Base-by-base conservation (phyloP, 2,797 vertebrate genomes). In the Sebastiscus tertius region DNA sequence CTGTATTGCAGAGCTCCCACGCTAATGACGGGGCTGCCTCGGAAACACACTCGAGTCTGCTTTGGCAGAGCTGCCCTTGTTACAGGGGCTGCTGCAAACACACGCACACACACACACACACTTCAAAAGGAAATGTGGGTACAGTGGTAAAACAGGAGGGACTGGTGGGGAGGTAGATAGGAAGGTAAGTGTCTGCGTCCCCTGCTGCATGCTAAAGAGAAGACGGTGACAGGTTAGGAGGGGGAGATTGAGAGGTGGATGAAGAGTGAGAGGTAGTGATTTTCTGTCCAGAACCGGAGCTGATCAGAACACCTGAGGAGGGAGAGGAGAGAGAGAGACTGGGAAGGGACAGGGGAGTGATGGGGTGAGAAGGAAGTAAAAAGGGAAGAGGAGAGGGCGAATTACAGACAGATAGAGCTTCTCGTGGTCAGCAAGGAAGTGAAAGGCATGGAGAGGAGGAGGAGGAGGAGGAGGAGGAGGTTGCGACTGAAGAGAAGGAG, bases 211-310 rank as follows among this genome's bases (percentile, higher is more conserved):
- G 78, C 91, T 91, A 82, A 92, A 69, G 34, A 73, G 86, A 90
- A 90, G 74, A 80, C 46, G 13, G 80, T 79, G 89, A 88, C 85
- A 87, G 87, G 78, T 88, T 82, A 84, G 80, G 46, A 42, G 39
- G 77, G 79, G 80, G 79, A 81, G 91, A 89, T 77, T 80, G 90
- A 90, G 88, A 84, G 80, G 87, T 79, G 80, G 84, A 92, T 86
- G 87, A 82, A 76, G 89, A 87, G 85, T 60, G 89, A 92, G 93
- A 87, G 90, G 77, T 83, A 93, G 87, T 73, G 91, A 92, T 93
- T 94, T 94, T 87, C 89, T 91, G 92, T 93, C 92, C 77, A 60
- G 87, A 89, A 89, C 83, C 78, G 60, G 72, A 84, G 82, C 75
- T 80, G 90, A 87, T 88, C 89, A 90, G 86, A 89, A 86, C 81